Evolutionary conservation across 2,888 invertebrate genomes (phyloP).

Genomic region (Trichopria drosophilae): DNA sequence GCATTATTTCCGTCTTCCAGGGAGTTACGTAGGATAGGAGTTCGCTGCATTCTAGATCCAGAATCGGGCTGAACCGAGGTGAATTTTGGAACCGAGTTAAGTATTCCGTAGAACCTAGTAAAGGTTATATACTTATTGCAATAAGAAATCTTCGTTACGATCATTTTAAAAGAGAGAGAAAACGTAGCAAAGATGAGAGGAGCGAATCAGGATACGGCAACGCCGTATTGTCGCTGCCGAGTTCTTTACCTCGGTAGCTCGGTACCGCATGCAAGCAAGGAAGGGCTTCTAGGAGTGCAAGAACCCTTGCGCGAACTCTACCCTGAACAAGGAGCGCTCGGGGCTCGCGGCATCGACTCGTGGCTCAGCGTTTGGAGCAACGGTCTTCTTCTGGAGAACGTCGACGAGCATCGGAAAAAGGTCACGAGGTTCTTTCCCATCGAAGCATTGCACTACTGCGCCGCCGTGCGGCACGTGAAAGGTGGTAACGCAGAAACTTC

Average conservation of each 20-base stretch:
- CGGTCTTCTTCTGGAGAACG: constrained; percentile 92
- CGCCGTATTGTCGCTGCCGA: constrained; percentile 94
- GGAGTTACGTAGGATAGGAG: too few relatives aligned
- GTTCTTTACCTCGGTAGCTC: constrained; percentile 95
- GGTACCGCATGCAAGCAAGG: constrained; percentile 96
- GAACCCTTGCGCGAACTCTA: constrained; percentile 95
- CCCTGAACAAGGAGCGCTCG: constrained; percentile 88
- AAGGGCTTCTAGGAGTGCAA: constrained; percentile 95
- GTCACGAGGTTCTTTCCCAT: constrained; percentile 96
- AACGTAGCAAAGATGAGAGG: constrained; percentile 48
- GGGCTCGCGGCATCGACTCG: constrained; percentile 89
- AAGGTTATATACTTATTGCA: not conserved
- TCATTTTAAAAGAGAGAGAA: constrained; percentile 2
- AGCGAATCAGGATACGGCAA: constrained; percentile 71
- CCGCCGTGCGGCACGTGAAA: constrained; percentile 85
- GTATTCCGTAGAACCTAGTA: not conserved
- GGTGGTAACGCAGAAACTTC: constrained; percentile 58
- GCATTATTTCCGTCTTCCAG: too few relatives aligned
- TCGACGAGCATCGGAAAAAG: constrained; percentile 92
- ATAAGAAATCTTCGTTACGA: too few relatives aligned
- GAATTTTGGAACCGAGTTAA: not conserved
- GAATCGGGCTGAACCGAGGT: constrained; percentile 1
- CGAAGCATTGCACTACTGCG: constrained; percentile 92
- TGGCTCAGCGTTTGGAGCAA: constrained; percentile 98
- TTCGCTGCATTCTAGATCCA: constrained; percentile 6